phyloP scores from a whole-genome alignment of 2,797 vertebrate species.

The Tapirus indicus region DNA sequence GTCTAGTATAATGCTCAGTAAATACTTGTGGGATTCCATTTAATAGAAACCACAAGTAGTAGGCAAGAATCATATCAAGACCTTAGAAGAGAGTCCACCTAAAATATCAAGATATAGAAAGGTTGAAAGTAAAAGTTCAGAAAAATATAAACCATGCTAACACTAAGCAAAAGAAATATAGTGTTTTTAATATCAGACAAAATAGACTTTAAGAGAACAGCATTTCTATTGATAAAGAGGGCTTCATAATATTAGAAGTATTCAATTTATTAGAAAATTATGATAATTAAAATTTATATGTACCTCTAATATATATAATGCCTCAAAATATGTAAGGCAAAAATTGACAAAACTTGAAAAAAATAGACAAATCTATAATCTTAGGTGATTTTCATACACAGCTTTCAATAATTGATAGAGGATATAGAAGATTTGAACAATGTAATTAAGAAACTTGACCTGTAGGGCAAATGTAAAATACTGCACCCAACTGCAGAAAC shows the following conservation, averaged over 20 bases:
- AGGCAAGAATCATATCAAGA: neutral
- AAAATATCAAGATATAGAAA: neutral
- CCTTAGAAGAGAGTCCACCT: neutral
- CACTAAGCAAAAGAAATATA: conserved; percentile 21
- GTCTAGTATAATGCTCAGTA: neutral
- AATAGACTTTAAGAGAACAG: neutral
- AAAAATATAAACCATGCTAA: neutral
- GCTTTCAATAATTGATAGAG: neutral
- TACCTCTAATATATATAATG: neutral
- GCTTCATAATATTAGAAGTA: neutral
- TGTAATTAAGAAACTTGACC: neutral
- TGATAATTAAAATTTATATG: neutral
- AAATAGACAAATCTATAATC: neutral
- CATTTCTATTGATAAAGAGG: neutral
- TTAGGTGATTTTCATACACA: neutral
- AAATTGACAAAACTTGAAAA: neutral
- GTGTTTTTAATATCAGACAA: neutral
- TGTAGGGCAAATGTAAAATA: neutral
- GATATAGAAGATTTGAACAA: neutral
- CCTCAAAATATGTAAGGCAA: conserved; percentile 16
- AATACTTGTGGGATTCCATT: neutral
- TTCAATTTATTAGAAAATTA: neutral
- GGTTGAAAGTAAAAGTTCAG: neutral
- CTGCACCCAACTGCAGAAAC: neutral
- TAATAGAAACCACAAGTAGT: neutral